Conservation (phyloP, 30 jellyfish, hydroid and myxozoan genomes). For the Pelagia noctiluca region DNA sequence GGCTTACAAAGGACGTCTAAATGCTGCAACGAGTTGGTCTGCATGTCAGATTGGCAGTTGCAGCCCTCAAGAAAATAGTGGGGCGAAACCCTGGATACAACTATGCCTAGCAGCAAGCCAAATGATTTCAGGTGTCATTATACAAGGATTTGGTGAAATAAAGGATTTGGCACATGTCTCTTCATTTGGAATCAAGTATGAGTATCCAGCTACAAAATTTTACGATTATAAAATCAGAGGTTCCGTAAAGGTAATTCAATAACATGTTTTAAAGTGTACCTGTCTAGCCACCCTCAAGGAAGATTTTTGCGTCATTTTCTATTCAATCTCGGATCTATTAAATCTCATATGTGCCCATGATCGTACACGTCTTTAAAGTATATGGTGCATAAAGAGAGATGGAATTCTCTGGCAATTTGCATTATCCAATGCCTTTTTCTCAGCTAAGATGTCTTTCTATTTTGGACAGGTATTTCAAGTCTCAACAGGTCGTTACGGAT, state of each 20-base stretch:
- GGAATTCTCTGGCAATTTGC: too few species aligned
- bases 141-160: conserved; percentile 61
- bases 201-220: not conserved
- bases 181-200: conserved; percentile 36
- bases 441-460: not conserved
- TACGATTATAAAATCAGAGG: conserved; percentile 29
- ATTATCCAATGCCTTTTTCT: too few species aligned
- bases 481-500: conserved; percentile 45
- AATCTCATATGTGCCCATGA: too few species aligned
- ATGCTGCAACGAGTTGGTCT: conserved; percentile 36
- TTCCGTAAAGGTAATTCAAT: conserved; percentile 26
- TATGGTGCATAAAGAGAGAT: too few species aligned
- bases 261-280: not conserved
- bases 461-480: conserved; percentile 34
- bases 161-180: conserved; percentile 45
- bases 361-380: too few species aligned
- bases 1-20: conserved; percentile 41
- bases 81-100: conserved; percentile 73
- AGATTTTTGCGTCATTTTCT: too few species aligned
- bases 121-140: conserved; percentile 33
- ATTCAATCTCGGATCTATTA: too few species aligned
- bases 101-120: conserved; percentile 26
- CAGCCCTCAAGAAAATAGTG: conserved; percentile 26
- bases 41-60: conserved; percentile 66
- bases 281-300: too few species aligned